phyloP scores from a whole-genome alignment of 1,140 invertebrate genomes.

The Penaeus chinensis region DNA sequence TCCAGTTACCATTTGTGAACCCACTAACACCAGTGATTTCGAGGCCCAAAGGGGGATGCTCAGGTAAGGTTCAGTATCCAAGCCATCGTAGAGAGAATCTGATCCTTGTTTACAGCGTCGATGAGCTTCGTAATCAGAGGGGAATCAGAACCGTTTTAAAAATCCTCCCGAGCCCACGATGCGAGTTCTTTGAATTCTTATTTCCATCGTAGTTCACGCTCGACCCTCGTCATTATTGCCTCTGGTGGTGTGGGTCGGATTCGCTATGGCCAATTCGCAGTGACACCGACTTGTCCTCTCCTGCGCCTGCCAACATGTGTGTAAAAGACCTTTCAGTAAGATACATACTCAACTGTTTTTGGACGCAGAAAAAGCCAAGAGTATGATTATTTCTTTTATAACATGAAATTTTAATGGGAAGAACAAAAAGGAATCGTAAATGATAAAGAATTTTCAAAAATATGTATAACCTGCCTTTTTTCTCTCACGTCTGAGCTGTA shows the following conservation, averaged over 20 bases:
- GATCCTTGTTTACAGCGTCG: slow-evolving; percentile 37
- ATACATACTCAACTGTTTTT: too few species aligned
- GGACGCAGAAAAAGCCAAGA: too few species aligned
- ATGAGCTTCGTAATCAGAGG: slow-evolving; percentile 27
- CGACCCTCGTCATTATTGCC: slow-evolving; percentile 36
- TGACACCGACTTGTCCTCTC: too few species aligned
- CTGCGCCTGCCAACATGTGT: too few species aligned
- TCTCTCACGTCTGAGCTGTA: too few species aligned
- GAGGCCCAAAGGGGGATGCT: slow-evolving; percentile 8
- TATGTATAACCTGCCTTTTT: too few species aligned
- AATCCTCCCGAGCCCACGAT: slow-evolving; percentile 17
- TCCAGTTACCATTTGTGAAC: slow-evolving; percentile 45
- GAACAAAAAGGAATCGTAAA: too few species aligned
- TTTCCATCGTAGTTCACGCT: slow-evolving; percentile 51
- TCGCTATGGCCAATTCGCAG: neutral
- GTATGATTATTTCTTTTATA: too few species aligned
- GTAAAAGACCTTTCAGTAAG: too few species aligned
- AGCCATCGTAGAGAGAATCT: slow-evolving; percentile 24
- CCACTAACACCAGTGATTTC: slow-evolving; percentile 44
- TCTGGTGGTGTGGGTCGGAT: slow-evolving; percentile 5
- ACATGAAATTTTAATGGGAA: too few species aligned
- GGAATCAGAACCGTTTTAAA: slow-evolving; percentile 33
- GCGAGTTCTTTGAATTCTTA: slow-evolving; percentile 38
- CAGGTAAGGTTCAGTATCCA: slow-evolving; percentile 14
- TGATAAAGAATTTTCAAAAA: too few species aligned